Percentiles rank a stretch among this genome's conserved stretches.
Evolutionary conservation across 2,113 vertebrate species (phyloP).

Genomic region (Rattus rattus): DNA sequence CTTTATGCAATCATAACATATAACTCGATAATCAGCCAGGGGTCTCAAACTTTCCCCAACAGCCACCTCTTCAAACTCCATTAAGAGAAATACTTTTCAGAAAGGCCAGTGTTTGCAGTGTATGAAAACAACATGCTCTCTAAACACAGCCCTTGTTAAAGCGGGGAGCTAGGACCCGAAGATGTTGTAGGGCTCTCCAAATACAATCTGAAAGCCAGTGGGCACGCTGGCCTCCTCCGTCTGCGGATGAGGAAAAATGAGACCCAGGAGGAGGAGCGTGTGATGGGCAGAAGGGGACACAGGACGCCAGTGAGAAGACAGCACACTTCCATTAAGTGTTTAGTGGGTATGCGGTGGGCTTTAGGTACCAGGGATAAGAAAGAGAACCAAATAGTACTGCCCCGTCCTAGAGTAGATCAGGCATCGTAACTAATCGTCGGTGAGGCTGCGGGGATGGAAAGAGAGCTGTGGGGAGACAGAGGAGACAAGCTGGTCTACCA

Average conservation of each 20-base stretch:
- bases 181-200: slow-evolving; percentile 40
- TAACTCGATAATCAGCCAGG: not conserved
- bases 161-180: not conserved
- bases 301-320: not conserved
- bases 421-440: not conserved
- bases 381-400: not conserved
- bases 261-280: not conserved
- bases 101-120: not conserved
- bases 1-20: not conserved
- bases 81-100: slow-evolving; percentile 28
- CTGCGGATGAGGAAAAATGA: not conserved
- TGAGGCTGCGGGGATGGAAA: not conserved
- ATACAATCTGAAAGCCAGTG: slow-evolving; percentile 1
- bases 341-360: too few relatives aligned
- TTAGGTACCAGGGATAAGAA: not conserved
- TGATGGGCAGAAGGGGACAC: not conserved
- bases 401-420: not conserved
- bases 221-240: not conserved
- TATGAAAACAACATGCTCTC: not conserved
- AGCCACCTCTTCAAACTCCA: slow-evolving; percentile 37
- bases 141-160: slow-evolving; percentile 6
- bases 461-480: not conserved
- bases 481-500: not conserved
- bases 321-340: not conserved
- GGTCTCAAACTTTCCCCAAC: not conserved